Base-by-base conservation (phyloP, 2,113 vertebrate species). In the Setophaga coronata region DNA sequence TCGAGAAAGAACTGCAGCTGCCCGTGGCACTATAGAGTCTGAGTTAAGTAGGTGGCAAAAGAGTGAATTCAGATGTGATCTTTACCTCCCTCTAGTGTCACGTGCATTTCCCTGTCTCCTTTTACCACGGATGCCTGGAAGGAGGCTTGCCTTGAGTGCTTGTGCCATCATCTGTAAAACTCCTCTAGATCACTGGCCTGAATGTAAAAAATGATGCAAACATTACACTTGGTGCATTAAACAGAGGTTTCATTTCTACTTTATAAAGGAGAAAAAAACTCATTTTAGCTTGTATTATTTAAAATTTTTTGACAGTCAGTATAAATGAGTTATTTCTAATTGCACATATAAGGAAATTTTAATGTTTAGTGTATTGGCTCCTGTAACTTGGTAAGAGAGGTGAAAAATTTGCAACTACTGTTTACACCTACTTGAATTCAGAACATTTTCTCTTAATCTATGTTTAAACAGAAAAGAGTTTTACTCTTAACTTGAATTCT, bases 41-140 rank as follows among this genome's bases (percentile, higher is more conserved):
- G 38, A 90, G 18, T 82, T 76, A 50, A 74, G 34, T n/a, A 79
- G 43, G 45, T 56, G 45, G 28, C 57, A 71, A 20, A 57, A 64
- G 67, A 70, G 12, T 47, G 40, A 47, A 61, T 90, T 87, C 47
- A 51, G 47, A 28, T 76, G 78, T 93, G 74, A 62, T 76, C 66
- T 92, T 88, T 82, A 82, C 71, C 85, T 93, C 73, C 88, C 70
- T 90, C 85, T 92, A 92, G 88, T 76, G 96, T 82, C 33, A 38
- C 1, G 8, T 40, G 25, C 8, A 1, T 73, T 84, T 34, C 58
- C 12, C 25, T 40, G 6, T 26, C 18, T 31, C 14, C 16, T 80
- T 29, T 21, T 51, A 10, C 12, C 16, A 33, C 34, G 8, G 51
- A 10, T 43, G 26, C 28, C 29, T 84, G 61, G 38, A 69, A 78